Conservation (phyloP, 2,797 vertebrate species). For the Phoebastria nigripes region DNA sequence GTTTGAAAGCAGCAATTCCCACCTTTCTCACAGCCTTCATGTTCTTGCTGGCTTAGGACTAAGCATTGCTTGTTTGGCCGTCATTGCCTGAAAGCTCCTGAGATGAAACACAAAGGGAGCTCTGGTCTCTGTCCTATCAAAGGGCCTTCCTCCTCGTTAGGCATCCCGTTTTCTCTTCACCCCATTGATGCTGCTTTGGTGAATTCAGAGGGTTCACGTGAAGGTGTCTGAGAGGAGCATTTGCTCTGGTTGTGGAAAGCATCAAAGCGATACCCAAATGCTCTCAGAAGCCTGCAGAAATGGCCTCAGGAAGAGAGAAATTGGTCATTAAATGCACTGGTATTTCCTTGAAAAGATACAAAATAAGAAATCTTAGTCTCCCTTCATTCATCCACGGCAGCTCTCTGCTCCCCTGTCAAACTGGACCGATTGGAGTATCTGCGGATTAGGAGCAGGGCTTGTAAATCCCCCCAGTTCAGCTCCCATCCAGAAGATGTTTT, state of each 20-base stretch:
- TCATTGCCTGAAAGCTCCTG: background rate
- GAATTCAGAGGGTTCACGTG: background rate
- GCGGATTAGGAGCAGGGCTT: conserved; percentile 23
- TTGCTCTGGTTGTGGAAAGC: background rate
- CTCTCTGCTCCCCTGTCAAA: background rate
- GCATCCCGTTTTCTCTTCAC: background rate
- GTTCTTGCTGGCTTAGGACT: background rate
- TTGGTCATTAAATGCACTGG: conserved; percentile 11
- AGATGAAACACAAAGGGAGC: background rate
- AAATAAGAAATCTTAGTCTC: background rate
- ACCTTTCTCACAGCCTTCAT: background rate
- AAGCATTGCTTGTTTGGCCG: background rate
- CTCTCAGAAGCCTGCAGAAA: background rate
- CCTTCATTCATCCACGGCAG: background rate
- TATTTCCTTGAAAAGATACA: conserved; percentile 10
- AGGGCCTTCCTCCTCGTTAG: background rate
- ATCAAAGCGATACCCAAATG: background rate
- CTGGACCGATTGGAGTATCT: background rate
- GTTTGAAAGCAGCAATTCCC: background rate
- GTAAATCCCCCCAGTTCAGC: conserved; percentile 24
- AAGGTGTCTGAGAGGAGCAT: background rate
- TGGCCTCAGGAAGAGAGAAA: background rate
- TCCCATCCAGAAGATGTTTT: conserved; percentile 11
- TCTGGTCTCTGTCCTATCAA: background rate
- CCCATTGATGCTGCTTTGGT: background rate